Conservation (phyloP, 2,888 invertebrate species). For the Ophraella communa region DNA sequence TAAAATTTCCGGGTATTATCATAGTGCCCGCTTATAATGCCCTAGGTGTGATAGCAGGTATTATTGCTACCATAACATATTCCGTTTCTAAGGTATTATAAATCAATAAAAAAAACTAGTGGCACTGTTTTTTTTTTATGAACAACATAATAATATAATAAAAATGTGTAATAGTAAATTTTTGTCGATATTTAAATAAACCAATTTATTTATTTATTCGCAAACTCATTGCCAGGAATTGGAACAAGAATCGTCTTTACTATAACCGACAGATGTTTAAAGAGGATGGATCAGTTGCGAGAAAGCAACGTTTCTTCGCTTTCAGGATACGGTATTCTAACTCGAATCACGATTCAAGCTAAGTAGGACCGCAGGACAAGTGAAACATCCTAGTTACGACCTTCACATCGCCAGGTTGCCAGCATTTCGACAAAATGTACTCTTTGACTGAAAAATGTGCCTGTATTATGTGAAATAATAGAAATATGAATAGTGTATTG, state of each 20-base stretch:
- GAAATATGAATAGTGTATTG: no score
- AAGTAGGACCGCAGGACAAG: slow-evolving; percentile 35
- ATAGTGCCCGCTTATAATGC: no score
- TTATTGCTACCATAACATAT: no score
- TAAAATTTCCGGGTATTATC: no score
- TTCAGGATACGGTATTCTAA: slow-evolving; percentile 40
- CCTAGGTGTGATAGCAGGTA: no score
- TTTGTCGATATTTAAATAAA: background rate
- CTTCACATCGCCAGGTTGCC: slow-evolving; percentile 26
- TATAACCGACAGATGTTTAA: slow-evolving; percentile 36
- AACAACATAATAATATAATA: no score
- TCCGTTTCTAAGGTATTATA: no score
- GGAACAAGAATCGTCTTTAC: background rate
- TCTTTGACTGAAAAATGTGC: background rate
- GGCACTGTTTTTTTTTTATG: no score
- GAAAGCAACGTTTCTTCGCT: slow-evolving; percentile 26
- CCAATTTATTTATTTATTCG: background rate
- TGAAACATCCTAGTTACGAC: slow-evolving; percentile 33
- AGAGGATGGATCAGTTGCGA: slow-evolving; percentile 43
- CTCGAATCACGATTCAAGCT: slow-evolving; percentile 37
- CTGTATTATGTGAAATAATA: background rate
- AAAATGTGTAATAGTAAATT: no score
- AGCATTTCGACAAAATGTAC: background rate
- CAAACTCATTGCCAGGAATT: background rate
- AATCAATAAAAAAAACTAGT: no score